Evolutionary conservation across 1,140 invertebrate species (phyloP), one percentile per base, ranked within the genome.

Genomic region (Frieseomelitta varia): DNA sequence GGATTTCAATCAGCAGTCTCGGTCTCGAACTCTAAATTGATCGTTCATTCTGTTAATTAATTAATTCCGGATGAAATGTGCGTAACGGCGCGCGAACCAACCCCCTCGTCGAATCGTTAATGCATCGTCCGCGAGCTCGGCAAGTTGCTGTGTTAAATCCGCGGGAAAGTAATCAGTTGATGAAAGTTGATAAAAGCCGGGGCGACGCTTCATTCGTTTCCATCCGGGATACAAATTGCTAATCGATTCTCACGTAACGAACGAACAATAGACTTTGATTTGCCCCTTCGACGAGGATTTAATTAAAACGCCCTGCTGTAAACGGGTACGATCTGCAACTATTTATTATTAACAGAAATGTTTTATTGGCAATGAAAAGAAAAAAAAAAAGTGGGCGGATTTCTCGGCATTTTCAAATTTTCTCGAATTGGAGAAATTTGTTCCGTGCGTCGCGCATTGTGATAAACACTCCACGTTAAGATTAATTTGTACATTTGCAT

Each of bases 221-320:
- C 75, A 27, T 63, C 30, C 24, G 58, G 15, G 17, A 24, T 51
- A 65, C n/a, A 75, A 58, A 34, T 75, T 63, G 75, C 56, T 51
- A 77, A 77, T 65, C 58, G 65, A 77, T 63, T 65, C 47, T 27
- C 39, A 1, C 58, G 24, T 65, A 77, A 77, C 75, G 34, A 61
- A n/a, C 15, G 34, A 4, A 65, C 58, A 76, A 58, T 76, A 10
- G 34, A 11, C 11, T 77, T 63, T 51, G 51, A 77, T 77, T 47
- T 14, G 10, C 73, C 21, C 6, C 21, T 51, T 63, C 56, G 21
- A 51, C 51, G 15, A 39, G n/a, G n/a, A 8, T 77, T 63, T 63
- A 65, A 77, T 77, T 51, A 77, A 77, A 77, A 63, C 56, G 34
- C 3, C 15, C 15, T 10, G 47, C 27, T 27, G 77, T 69, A 58